Percentiles rank a stretch among this genome's conserved stretches.
These are phyloP conservation scores for Gasterosteus aculeatus DNA, from an alignment of 2,113 vertebrate species.

Conservation along the genomic window DNA sequence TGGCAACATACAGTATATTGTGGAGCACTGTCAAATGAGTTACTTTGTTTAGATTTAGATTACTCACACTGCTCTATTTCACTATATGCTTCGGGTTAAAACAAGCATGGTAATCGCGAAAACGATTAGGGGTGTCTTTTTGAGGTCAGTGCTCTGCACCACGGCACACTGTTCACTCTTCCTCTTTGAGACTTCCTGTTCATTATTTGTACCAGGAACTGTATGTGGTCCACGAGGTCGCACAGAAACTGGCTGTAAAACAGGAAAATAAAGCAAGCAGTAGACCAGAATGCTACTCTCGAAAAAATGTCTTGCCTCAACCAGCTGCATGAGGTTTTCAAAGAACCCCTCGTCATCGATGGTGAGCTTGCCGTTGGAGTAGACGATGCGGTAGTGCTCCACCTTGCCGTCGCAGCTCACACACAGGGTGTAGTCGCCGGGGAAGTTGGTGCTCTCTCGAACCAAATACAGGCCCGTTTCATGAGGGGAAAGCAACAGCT, in stretches of 20 bases:
- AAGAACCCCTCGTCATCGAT: constrained; percentile 95
- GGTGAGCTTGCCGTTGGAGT: constrained; percentile 91
- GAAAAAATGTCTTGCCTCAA: constrained; percentile 85
- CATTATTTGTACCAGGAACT: constrained; percentile 81
- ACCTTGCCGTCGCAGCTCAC: constrained; percentile 97
- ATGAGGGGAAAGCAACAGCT: constrained; percentile 87
- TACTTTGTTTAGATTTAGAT: neutral
- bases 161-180: constrained; percentile 59
- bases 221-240: constrained; percentile 37
- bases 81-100: neutral
- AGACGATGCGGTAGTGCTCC: constrained; percentile 98
- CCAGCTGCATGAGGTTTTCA: constrained; percentile 97
- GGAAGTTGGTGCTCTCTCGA: constrained; percentile 97
- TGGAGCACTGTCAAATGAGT: neutral
- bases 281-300: no score
- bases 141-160: constrained; percentile 56
- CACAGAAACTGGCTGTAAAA: constrained; percentile 31
- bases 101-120: constrained; percentile 9
- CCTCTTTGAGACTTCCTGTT: constrained; percentile 81
- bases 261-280: constrained; percentile 14
- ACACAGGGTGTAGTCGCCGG: constrained; percentile 96
- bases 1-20: neutral
- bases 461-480: constrained; percentile 94
- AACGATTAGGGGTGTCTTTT: constrained; percentile 19
- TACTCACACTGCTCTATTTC: neutral